Conservation (phyloP, 1,140 invertebrate species). For the Neuroterus valhalla region DNA sequence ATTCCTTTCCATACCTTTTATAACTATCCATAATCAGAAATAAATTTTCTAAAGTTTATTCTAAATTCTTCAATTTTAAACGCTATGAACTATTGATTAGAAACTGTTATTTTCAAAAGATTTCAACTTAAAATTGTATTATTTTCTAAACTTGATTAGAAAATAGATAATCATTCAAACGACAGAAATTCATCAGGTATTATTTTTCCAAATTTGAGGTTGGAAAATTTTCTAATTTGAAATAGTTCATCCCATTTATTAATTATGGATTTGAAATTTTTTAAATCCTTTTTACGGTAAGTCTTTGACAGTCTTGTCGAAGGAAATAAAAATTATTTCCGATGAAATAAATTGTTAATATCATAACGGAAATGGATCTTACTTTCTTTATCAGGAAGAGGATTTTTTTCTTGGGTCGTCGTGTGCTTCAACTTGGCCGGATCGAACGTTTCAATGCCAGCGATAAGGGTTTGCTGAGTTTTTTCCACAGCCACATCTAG, state of each 20-base stretch:
- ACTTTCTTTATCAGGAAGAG: constrained; percentile 96
- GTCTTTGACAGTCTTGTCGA: no score
- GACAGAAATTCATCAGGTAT: no score
- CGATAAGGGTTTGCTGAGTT: constrained; percentile 88
- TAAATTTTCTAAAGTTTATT: constrained; percentile 4
- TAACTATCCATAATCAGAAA: no score
- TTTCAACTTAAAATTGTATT: not conserved
- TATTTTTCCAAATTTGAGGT: no score
- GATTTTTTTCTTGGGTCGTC: constrained; percentile 94
- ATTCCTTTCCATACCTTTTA: no score
- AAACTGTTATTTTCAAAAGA: not conserved
- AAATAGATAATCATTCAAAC: no score
- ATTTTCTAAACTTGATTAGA: not conserved
- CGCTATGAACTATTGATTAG: no score
- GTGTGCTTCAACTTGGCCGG: constrained; percentile 90
- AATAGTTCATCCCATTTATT: no score
- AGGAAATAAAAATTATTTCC: not conserved
- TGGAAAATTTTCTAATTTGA: no score
- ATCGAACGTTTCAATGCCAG: constrained; percentile 90
- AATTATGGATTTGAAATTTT: no score
- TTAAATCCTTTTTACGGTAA: no score
- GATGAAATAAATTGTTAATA: constrained; percentile 20
- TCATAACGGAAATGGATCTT: constrained; percentile 53
- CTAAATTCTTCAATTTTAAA: not conserved
- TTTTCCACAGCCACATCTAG: constrained; percentile 91